A percentile compares a stretch with the other conserved stretches of the same genome.
Conservation (phyloP, 2,113 vertebrate species). For the Falcunculus frontatus region DNA sequence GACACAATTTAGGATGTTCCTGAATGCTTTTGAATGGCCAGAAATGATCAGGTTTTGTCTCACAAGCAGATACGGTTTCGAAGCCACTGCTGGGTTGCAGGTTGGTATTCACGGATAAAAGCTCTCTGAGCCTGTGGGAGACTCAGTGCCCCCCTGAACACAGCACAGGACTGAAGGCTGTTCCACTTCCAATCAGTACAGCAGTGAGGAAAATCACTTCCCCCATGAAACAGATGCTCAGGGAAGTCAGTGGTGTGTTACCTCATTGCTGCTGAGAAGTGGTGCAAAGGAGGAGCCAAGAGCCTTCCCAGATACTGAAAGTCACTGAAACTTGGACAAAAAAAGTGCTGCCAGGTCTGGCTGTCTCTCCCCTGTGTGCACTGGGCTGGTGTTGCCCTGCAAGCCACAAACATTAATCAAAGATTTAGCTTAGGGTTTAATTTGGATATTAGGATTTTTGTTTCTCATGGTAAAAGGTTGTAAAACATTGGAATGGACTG, state of each 20-base stretch:
- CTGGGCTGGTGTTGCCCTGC: not conserved
- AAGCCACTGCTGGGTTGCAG: not conserved
- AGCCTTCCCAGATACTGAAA: not conserved
- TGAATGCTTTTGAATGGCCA: not conserved
- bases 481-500: not conserved
- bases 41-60: conserved; percentile 23
- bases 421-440: not conserved
- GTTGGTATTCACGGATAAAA: not conserved
- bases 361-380: not conserved
- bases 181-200: not conserved
- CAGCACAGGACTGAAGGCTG: not conserved
- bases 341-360: not conserved
- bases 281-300: conserved; percentile 30
- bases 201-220: conserved; percentile 25
- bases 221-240: not conserved
- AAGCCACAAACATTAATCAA: not conserved
- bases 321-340: not conserved
- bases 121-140: conserved; percentile 17
- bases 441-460: not conserved
- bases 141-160: not conserved
- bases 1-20: conserved; percentile 8
- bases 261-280: conserved; percentile 8
- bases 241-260: not conserved
- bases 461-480: not conserved
- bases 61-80: not conserved